These are phyloP conservation scores for Presbytis comata DNA, from an alignment of 2,797 vertebrate species.

Conservation along the genomic window DNA sequence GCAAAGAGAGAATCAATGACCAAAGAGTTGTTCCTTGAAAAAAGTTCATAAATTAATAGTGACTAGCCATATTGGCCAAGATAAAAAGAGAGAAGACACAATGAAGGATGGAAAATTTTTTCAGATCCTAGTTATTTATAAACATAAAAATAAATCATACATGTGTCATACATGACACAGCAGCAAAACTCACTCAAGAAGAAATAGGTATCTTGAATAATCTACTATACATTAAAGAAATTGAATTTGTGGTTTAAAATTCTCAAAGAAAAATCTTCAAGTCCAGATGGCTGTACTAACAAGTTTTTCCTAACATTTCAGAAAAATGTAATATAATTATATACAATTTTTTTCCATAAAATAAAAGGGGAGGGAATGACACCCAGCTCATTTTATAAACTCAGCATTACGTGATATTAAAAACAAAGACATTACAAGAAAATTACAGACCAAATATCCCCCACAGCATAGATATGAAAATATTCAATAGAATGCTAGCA, in stretches of 20 bases:
- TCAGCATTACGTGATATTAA: neutral
- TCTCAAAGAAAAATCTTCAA: neutral
- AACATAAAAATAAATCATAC: neutral
- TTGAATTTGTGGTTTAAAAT: neutral
- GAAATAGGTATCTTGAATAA: neutral
- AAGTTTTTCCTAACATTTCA: neutral
- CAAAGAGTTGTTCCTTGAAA: neutral
- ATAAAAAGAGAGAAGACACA: neutral
- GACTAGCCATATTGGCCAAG: neutral
- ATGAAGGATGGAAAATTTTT: neutral
- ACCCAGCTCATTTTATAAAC: neutral
- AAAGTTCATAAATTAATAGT: neutral
- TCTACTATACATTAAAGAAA: neutral
- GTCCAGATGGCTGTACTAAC: neutral
- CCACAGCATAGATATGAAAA: neutral
- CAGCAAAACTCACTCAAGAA: neutral
- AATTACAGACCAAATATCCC: neutral
- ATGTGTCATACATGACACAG: neutral
- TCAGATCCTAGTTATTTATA: neutral
- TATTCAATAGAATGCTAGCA: neutral
- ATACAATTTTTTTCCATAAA: neutral
- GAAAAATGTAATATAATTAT: neutral
- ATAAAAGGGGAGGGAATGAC: neutral
- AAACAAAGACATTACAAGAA: neutral
- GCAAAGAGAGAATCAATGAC: neutral